Evolutionary conservation across 2,113 vertebrate genomes (phyloP).

Genomic region (Narcine bancroftii): DNA sequence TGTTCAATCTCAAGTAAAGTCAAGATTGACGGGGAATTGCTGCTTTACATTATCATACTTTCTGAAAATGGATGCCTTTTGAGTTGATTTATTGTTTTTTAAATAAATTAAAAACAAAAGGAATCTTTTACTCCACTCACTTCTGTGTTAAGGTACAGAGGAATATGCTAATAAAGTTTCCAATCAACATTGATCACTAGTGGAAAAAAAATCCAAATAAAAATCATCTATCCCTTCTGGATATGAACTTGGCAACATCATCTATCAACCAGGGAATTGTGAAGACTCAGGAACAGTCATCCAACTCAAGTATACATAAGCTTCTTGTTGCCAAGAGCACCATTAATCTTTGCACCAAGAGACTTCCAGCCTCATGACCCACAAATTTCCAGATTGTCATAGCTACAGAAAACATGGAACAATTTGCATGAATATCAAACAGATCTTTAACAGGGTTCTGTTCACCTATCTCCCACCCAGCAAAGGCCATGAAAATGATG

Average conservation of each 20-base stretch:
- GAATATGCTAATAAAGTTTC: neutral
- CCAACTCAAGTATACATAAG: constrained; percentile 5
- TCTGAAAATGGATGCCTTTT: neutral
- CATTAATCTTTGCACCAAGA: neutral
- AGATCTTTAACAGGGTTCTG: neutral
- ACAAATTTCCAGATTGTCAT: constrained; percentile 2
- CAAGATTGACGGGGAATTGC: neutral
- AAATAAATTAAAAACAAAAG: neutral
- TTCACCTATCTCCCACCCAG: neutral
- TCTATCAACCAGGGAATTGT: neutral
- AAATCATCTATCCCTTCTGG: neutral
- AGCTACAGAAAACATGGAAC: neutral
- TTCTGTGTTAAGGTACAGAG: neutral
- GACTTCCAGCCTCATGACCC: neutral
- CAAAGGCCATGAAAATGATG: neutral
- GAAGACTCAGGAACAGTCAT: neutral
- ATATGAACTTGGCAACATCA: neutral
- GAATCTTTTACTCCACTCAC: neutral
- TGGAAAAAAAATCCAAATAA: neutral
- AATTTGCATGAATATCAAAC: neutral
- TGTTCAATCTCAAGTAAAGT: neutral
- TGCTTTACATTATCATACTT: neutral
- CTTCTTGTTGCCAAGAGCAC: neutral
- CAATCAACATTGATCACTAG: neutral
- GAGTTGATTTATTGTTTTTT: neutral